A percentile compares a stretch with the other conserved stretches of the same genome.
Evolutionary conservation across 2,113 vertebrate genomes (phyloP).

Genomic region (Sigmodon hispidus): DNA sequence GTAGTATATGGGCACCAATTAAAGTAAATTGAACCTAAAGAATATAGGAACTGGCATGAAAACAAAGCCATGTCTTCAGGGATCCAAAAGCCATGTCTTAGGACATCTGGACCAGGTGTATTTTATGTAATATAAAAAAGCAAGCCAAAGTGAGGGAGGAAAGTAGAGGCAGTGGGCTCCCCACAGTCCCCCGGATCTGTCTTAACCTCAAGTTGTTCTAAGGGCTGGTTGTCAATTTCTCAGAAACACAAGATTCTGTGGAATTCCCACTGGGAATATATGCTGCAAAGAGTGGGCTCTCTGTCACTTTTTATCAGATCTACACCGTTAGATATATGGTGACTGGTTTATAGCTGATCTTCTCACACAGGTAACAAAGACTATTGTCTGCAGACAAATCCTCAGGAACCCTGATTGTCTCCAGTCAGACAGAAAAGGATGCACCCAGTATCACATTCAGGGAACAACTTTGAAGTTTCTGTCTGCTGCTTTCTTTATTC

Average conservation of each 20-base stretch:
- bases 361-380: neutral
- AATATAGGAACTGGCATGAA: neutral
- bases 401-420: neutral
- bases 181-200: no score
- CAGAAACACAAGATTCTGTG: neutral
- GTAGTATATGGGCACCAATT: neutral
- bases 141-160: neutral
- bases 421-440: neutral
- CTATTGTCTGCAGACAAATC: neutral
- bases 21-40: neutral
- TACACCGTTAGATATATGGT: neutral
- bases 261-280: neutral
- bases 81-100: neutral
- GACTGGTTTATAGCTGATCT: neutral
- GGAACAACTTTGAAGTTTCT: neutral
- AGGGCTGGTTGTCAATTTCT: neutral
- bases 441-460: rapidly evolving
- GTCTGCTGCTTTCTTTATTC: neutral
- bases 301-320: neutral
- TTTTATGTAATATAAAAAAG: neutral
- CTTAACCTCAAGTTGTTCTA: neutral
- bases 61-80: neutral
- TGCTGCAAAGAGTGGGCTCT: neutral
- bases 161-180: neutral
- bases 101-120: neutral